phyloP scores from a whole-genome alignment of 2,888 invertebrate genomes.

The Brassicogethes aeneus region DNA sequence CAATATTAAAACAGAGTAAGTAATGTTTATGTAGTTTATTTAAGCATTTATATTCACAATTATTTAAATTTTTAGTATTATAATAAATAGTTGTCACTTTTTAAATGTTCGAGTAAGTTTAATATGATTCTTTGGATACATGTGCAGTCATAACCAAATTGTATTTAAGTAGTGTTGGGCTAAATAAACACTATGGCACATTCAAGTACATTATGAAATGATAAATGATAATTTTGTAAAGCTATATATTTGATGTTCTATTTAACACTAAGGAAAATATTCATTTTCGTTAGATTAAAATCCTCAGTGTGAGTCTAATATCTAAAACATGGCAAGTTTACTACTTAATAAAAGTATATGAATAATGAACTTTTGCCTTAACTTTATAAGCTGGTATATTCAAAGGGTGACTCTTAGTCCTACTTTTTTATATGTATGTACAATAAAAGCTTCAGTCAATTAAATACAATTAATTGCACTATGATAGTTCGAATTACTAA shows the following conservation, averaged over 20 bases:
- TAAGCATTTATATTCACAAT: slow-evolving; percentile 31
- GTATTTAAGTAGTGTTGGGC: slow-evolving; percentile 16
- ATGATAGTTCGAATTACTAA: no score
- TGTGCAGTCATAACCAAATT: slow-evolving; percentile 27
- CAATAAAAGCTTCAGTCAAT: slow-evolving; percentile 30
- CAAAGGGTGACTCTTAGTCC: neutral
- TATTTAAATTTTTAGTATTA: slow-evolving; percentile 26
- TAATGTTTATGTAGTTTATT: slow-evolving; percentile 26
- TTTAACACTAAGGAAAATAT: neutral
- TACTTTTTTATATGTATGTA: slow-evolving; percentile 18
- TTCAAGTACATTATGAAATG: slow-evolving; percentile 17
- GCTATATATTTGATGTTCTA: slow-evolving; percentile 9
- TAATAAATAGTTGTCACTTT: slow-evolving; percentile 18
- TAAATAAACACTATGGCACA: slow-evolving; percentile 15
- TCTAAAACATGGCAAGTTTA: slow-evolving; percentile 20
- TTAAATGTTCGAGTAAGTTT: neutral
- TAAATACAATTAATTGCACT: no score
- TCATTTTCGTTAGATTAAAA: slow-evolving; percentile 5
- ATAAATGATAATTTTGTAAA: slow-evolving; percentile 10
- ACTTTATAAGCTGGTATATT: slow-evolving; percentile 19
- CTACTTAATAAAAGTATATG: slow-evolving; percentile 9
- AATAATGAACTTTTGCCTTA: slow-evolving; percentile 8
- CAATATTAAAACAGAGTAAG: no score
- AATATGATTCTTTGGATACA: slow-evolving; percentile 26
- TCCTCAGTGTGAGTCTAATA: slow-evolving; percentile 6